phyloP scores from a whole-genome alignment of 1,140 invertebrate species.

The Galendromus occidentalis region DNA sequence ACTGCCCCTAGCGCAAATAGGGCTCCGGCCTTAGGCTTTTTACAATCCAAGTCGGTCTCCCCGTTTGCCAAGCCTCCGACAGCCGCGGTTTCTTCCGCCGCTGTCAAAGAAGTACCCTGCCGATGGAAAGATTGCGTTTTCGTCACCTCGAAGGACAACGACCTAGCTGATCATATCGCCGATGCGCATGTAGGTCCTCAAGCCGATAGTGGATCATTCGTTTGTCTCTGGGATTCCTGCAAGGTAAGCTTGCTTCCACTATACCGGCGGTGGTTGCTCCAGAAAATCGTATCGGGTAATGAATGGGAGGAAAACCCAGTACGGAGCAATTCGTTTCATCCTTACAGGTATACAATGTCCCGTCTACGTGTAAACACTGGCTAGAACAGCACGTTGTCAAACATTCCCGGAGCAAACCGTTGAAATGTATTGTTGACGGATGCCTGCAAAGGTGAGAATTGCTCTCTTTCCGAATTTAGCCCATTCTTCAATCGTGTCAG shows the following conservation, averaged over 20 bases:
- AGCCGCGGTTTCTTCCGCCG: not conserved
- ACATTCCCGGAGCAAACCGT: slow-evolving; percentile 9
- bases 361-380: slow-evolving; percentile 4
- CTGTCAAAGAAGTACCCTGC: not conserved
- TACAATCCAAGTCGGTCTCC: not conserved
- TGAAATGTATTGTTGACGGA: slow-evolving; percentile 8
- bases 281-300: too few relatives aligned
- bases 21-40: not conserved
- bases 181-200: slow-evolving; percentile 1
- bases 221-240: slow-evolving; percentile 5
- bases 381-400: slow-evolving; percentile 9
- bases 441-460: not conserved
- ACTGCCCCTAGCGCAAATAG: not conserved
- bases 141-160: not conserved
- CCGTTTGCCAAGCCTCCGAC: not conserved
- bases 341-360: slow-evolving; percentile 3
- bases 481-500: not conserved
- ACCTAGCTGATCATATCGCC: slow-evolving; percentile 2
- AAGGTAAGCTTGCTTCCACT: not conserved
- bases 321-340: not conserved
- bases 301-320: too few relatives aligned
- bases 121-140: slow-evolving; percentile 6
- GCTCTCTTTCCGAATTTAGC: not conserved
- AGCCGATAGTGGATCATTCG: not conserved
- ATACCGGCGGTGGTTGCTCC: too few relatives aligned